Percentiles rank a stretch among this genome's conserved stretches.
Conservation (phyloP, 2,888 invertebrate species). For the Andrena flavipes region DNA sequence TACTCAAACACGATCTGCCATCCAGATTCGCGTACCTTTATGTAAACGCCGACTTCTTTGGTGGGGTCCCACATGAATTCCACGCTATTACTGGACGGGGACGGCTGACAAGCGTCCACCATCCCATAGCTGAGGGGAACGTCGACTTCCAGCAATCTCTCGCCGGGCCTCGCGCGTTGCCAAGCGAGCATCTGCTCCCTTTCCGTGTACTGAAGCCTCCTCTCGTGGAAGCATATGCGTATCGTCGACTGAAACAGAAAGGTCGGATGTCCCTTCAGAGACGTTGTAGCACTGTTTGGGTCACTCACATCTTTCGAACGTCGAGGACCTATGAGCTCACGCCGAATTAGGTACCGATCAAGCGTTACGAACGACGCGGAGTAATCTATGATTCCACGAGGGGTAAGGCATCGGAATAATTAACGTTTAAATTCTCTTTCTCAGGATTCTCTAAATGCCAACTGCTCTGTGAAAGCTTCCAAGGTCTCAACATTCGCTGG, state of each 20-base stretch:
- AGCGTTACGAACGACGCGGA: background rate
- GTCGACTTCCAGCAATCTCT: constrained; percentile 96
- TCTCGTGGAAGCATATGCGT: constrained; percentile 97
- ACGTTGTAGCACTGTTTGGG: constrained; percentile 76
- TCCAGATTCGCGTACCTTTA: constrained; percentile 89
- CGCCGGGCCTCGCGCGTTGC: constrained; percentile 95
- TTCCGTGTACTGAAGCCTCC: constrained; percentile 97
- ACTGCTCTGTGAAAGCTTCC: background rate
- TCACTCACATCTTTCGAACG: constrained; percentile 75
- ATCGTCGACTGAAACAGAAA: constrained; percentile 90
- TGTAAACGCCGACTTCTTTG: constrained; percentile 97
- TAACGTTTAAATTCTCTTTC: background rate
- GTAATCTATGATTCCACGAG: background rate
- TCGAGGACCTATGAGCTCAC: constrained; percentile 64
- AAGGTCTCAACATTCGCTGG: background rate
- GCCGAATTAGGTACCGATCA: constrained; percentile 12
- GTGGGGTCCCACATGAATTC: constrained; percentile 98
- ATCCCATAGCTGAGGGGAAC: constrained; percentile 97
- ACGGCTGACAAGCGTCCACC: constrained; percentile 92
- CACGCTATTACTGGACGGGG: constrained; percentile 90
- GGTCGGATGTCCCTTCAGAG: constrained; percentile 74
- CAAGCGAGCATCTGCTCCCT: constrained; percentile 96
- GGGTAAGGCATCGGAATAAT: background rate
- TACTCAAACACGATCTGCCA: no score
- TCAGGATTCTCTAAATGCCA: background rate